Conservation (phyloP, 2,113 vertebrate genomes). For the Etia nguti region DNA sequence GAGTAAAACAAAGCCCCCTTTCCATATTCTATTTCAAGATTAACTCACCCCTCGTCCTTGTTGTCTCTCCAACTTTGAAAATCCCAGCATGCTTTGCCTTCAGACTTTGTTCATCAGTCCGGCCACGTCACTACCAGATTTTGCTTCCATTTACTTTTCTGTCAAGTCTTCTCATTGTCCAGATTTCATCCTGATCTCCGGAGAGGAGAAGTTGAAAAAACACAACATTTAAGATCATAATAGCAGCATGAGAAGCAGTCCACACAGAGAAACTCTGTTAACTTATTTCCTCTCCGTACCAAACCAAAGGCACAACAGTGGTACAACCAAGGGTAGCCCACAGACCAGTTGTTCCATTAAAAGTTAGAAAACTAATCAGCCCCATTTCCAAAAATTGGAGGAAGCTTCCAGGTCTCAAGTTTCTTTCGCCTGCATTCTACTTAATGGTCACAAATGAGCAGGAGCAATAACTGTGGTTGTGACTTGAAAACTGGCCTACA, state of each 20-base stretch:
- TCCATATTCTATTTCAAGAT: too few relatives aligned
- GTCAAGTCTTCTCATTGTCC: neutral
- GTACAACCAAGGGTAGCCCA: neutral
- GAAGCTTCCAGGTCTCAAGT: neutral
- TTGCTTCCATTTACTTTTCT: too few relatives aligned
- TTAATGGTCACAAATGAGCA: neutral
- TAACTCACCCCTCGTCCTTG: too few relatives aligned
- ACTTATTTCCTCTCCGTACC: rapidly evolving
- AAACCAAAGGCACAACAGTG: rapidly evolving
- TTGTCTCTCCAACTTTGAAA: too few relatives aligned
- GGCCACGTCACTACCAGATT: too few relatives aligned
- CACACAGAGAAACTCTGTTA: rapidly evolving
- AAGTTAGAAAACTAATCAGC: rapidly evolving
- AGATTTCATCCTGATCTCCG: too few relatives aligned
- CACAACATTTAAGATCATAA: rapidly evolving
- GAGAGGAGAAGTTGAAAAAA: neutral
- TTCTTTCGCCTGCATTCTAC: rapidly evolving
- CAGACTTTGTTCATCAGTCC: too few relatives aligned
- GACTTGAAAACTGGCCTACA: neutral
- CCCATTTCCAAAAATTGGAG: neutral
- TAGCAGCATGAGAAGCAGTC: rapidly evolving
- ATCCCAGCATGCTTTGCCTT: too few relatives aligned
- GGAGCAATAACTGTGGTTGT: rapidly evolving
- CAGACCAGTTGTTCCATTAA: neutral
- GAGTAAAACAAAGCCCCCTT: too few relatives aligned